Conservation (phyloP, 1,140 invertebrate species). For the Bombus difficillimus region DNA sequence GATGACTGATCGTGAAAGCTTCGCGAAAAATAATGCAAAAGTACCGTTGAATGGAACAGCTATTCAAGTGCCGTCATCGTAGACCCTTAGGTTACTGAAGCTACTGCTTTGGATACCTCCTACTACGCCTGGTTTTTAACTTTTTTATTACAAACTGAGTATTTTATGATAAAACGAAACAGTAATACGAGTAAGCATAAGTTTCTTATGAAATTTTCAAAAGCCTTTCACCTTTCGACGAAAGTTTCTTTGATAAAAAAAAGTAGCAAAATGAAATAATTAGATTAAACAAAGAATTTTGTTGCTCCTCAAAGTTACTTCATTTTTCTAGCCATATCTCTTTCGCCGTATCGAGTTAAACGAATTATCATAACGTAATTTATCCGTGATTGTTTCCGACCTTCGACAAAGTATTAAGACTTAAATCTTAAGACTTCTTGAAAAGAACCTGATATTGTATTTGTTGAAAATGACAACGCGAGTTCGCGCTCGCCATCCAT, state of each 20-base stretch:
- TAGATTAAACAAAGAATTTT: not conserved
- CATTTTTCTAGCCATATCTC: too few species aligned
- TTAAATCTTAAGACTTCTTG: too few species aligned
- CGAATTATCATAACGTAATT: too few species aligned
- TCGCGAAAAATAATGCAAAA: constrained; percentile 40
- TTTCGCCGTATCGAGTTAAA: too few species aligned
- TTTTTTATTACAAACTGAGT: not conserved
- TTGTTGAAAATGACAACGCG: too few species aligned
- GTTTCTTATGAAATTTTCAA: not conserved
- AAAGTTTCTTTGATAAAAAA: not conserved
- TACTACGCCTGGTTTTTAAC: not conserved
- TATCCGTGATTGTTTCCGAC: too few species aligned
- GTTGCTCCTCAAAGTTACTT: not conserved
- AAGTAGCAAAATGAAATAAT: not conserved
- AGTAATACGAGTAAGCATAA: not conserved
- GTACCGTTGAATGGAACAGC: constrained; percentile 14
- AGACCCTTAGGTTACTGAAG: not conserved
- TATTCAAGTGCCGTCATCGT: not conserved
- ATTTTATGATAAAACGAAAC: not conserved
- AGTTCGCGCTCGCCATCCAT: too few species aligned
- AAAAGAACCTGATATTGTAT: too few species aligned
- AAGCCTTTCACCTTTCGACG: not conserved
- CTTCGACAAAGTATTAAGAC: too few species aligned
- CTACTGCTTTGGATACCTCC: not conserved
- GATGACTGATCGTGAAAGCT: constrained; percentile 57